Base-by-base conservation (phyloP, 2,888 invertebrate species). In the Eumerus sabulonum region DNA sequence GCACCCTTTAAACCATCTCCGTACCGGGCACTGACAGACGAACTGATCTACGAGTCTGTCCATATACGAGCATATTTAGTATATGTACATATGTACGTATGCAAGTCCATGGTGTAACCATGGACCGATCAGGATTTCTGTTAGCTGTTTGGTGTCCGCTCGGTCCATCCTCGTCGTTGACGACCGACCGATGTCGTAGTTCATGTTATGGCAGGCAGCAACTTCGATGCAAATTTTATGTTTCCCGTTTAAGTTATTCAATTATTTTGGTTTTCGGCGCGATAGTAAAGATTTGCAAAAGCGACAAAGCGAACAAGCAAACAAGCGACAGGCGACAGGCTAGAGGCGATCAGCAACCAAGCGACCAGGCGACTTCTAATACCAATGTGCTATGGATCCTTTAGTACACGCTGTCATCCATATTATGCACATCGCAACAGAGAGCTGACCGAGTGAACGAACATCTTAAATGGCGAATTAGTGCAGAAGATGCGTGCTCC, bases 401-500 rank as follows among this genome's bases (percentile, higher is more conserved):
- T 27, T 7, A 27, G 7, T 27, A 27, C 50, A 53, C 40, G 53
- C 57, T 71, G 72, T 77, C 51, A 47, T 63, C 71, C 62, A 71
- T n/a, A n/a, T 71, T 71, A 50, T 71, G 56, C 71, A 71, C 62
- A 70, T 47, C 14, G 48, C 48, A 40, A 51, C 12, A 44, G 45
- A 18, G 44, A 57, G 54, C 73, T 73, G 74, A 70, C 68, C 79
- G 79, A 74, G 64, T 64, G 79, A 79, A 60, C 64, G 79, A 79
- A 60, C 68, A 64, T 73, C 74, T 70, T 79, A 79, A 79, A 79
- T 74, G 79, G 79, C 74, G 79, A 79, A 79, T 79, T 79, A 79
- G 79, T 79, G 74, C 79, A 79, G 48, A 62, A 79, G 79, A 79
- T 79, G 79, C 79, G 79, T 79, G 79, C 79, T 70, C 64, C 51